These are phyloP conservation scores for Liasis olivaceus DNA, from an alignment of 2,797 vertebrate genomes.

Conservation along the genomic window DNA sequence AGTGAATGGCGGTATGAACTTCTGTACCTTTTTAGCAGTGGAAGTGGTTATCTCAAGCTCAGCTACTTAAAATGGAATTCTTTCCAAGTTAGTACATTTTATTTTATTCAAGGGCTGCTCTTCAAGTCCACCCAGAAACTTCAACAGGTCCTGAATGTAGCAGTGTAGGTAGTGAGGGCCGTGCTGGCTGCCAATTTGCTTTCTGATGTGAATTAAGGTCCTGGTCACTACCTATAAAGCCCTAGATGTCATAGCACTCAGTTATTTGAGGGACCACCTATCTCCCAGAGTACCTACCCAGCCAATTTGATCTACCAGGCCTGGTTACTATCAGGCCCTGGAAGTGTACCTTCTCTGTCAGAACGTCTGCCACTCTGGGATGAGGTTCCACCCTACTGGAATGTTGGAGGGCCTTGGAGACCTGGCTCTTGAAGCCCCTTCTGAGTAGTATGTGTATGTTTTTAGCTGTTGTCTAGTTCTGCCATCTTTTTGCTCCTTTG, in stretches of 20 bases:
- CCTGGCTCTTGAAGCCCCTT: too few relatives aligned
- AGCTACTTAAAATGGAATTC: not conserved
- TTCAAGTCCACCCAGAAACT: not conserved
- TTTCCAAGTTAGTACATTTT: not conserved
- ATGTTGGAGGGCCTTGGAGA: too few relatives aligned
- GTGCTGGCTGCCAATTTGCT: not conserved
- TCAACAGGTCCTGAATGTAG: not conserved
- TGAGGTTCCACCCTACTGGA: too few relatives aligned
- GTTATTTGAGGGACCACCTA: not conserved
- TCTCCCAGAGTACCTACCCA: not conserved
- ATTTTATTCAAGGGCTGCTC: not conserved
- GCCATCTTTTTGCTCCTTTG: too few relatives aligned
- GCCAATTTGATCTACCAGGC: not conserved
- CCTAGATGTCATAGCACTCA: not conserved
- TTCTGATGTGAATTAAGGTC: not conserved
- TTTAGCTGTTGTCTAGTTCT: too few relatives aligned
- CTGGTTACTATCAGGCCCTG: not conserved
- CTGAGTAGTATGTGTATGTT: too few relatives aligned
- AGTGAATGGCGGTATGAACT: not conserved
- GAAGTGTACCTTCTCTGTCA: too few relatives aligned
- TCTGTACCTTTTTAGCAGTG: not conserved
- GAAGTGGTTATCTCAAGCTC: not conserved
- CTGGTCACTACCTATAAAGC: not conserved
- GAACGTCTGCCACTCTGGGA: too few relatives aligned
- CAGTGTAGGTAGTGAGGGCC: not conserved